Evolutionary conservation across 2,113 vertebrate genomes (phyloP), one percentile per base, ranked within the genome.

Genomic region (Accipiter cooperii): DNA sequence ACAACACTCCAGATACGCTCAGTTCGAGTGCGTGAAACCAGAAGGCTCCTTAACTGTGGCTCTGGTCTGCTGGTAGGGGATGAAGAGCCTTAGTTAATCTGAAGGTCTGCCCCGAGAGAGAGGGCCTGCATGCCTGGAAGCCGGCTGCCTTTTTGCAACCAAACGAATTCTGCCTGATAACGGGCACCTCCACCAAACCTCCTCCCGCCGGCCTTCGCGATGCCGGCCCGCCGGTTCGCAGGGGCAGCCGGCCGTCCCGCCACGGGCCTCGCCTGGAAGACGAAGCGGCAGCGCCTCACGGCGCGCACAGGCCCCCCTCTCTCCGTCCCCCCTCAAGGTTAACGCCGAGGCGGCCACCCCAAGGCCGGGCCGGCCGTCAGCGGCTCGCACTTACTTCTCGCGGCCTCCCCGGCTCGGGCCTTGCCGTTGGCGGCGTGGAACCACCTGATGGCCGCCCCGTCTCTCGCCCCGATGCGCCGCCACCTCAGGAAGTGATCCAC

Each of bases 381-480:
- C 57, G 6, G 16, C 77, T 31, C 70, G 7, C 47, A 80, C 95
- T 94, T 79, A 95, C 96, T 95, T 6, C 58, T 40, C 5, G 89
- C 94, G 15, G 96, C 96, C 64, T 60, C 49, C 8, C 4, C 19
- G n/a, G 86, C 83, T 13, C 79, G 86, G 60, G 64, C 74, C 33
- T 70, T 29, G 92, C 96, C 82, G 86, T 96, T 96, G 7, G 94
- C 96, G 26, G 89, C 96, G 65, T 96, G 96, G 79, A 95, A 95
- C 96, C 96, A 96, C 7, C 79, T 36, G 69, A 96, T 3, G 78
- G 89, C 91, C 6, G 91, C 96, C 5, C n/a, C 96, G 34, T 96
- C 96, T 5, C 86, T 31, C 10, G 13, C 49, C 6, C 2, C 2
- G 52, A 94, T 76, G 44, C 13, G 49, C 18, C 9, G 64, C 21